phyloP scores from a whole-genome alignment of 2,888 invertebrate genomes.

The Ophion ellenae region DNA sequence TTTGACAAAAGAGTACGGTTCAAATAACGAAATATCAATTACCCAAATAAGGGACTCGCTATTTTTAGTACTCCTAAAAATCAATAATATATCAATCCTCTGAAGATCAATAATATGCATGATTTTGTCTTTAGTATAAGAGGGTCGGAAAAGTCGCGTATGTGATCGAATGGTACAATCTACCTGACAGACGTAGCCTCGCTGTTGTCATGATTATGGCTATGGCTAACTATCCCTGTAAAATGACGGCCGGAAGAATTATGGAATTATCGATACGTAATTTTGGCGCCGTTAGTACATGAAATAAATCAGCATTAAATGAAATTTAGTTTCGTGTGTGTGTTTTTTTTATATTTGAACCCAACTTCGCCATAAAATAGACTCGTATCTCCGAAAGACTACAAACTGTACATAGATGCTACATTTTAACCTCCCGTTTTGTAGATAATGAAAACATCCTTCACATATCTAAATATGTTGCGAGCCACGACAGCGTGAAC shows the following conservation, averaged over 20 bases:
- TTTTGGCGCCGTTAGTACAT: slow-evolving; percentile 70
- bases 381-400: neutral
- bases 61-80: no score
- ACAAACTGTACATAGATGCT: neutral
- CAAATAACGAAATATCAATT: neutral
- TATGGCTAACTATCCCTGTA: slow-evolving; percentile 66
- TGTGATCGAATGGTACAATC: slow-evolving; percentile 69
- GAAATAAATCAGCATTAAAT: neutral
- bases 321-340: neutral
- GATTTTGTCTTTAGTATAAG: neutral
- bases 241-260: slow-evolving; percentile 72
- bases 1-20: neutral
- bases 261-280: slow-evolving; percentile 70
- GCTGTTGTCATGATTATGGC: slow-evolving; percentile 68
- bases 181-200: slow-evolving; percentile 64
- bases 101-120: neutral
- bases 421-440: neutral
- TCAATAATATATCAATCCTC: no score
- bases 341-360: neutral
- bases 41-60: neutral
- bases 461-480: slow-evolving; percentile 62
- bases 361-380: neutral
- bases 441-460: slow-evolving; percentile 56
- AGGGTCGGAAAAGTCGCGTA: slow-evolving; percentile 66
- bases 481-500: slow-evolving; percentile 25